phyloP scores from a whole-genome alignment of 2,888 invertebrate genomes.

The Aleiodes alternator region DNA sequence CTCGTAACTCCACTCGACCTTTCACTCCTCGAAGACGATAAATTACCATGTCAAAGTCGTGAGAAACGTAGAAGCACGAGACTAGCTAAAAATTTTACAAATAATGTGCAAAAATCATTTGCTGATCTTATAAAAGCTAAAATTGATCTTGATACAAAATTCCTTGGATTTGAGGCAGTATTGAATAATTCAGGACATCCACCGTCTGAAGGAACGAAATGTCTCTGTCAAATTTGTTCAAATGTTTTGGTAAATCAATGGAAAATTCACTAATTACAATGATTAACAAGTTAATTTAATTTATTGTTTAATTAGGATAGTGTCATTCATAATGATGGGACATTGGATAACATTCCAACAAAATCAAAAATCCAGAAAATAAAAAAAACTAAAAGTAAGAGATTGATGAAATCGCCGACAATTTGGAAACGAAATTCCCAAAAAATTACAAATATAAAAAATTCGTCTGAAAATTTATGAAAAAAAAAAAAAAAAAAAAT shows the following conservation, averaged over 20 bases:
- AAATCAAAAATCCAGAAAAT: conserved; percentile 50
- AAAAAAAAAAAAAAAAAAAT: conserved; percentile 32
- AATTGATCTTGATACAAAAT: conserved; percentile 67
- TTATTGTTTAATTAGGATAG: conserved; percentile 44
- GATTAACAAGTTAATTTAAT: background rate
- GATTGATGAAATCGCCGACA: conserved; percentile 51
- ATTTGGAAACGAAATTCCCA: conserved; percentile 46
- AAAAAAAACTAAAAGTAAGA: conserved; percentile 49
- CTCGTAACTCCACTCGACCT: conserved; percentile 53
- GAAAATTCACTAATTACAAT: background rate
- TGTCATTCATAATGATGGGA: conserved; percentile 48
- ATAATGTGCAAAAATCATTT: conserved; percentile 58
- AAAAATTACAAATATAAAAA: conserved; percentile 19
- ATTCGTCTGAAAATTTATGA: conserved; percentile 25
- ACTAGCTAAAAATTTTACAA: conserved; percentile 42
- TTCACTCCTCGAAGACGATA: conserved; percentile 48
- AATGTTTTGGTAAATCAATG: conserved; percentile 58
- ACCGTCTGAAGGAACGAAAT: conserved; percentile 47
- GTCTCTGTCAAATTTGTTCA: conserved; percentile 63
- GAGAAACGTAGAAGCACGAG: conserved; percentile 51
- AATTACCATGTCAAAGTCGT: conserved; percentile 28
- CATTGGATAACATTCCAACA: conserved; percentile 47
- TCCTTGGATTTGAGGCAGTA: conserved; percentile 64
- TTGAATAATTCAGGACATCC: conserved; percentile 52
- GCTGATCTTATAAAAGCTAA: conserved; percentile 67